Evolutionary conservation across 2,113 vertebrate species (phyloP), one percentile per base, ranked within the genome.

Genomic region (Poicephalus meyeri): DNA sequence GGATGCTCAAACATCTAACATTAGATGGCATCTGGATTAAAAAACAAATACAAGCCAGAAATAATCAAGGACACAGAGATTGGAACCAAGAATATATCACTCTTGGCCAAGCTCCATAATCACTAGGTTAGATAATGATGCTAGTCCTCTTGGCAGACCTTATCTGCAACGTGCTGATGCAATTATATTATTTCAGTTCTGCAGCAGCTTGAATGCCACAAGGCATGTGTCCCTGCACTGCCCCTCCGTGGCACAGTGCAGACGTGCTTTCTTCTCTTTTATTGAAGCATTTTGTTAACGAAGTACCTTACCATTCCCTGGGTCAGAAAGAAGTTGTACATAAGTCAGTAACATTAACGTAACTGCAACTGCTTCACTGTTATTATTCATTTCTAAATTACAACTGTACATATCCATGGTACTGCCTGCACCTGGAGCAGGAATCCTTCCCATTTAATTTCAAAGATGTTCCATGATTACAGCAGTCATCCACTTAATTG

Each of bases 61-160:
- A 84, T 85, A 89, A 95, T 91, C 91, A 95, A 91, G 84, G 65
- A 65, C 86, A 68, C n/a, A 55, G 86, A 89, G 42, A n/a, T 46
- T 64, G 56, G 83, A 44, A 95, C 69, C 77, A 91, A 85, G 80
- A 93, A 89, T 66, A 78, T 80, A 84, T 78, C 64, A 50, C 44
- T 87, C 35, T 79, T 95, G 93, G 91, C 61, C 84, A 85, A 82
- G 41, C 7, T 95, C 80, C 77, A 85, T 56, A 91, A 92, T 91
- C 94, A 85, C 77, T 72, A 79, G 61, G 49, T 81, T 89, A 81
- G 84, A 61, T 84, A 92, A 72, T 33, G 61, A 92, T 89, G 84
- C 84, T 91, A 92, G 61, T 72, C 21, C 73, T 76, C 89, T 87
- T 96, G 93, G 86, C 91, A 96, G 80, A 91, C 56, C 39, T 95